Evolutionary conservation across 2,797 vertebrate genomes (phyloP), one percentile per base, ranked within the genome.

Genomic region (Paramormyrops hopkinsi): DNA sequence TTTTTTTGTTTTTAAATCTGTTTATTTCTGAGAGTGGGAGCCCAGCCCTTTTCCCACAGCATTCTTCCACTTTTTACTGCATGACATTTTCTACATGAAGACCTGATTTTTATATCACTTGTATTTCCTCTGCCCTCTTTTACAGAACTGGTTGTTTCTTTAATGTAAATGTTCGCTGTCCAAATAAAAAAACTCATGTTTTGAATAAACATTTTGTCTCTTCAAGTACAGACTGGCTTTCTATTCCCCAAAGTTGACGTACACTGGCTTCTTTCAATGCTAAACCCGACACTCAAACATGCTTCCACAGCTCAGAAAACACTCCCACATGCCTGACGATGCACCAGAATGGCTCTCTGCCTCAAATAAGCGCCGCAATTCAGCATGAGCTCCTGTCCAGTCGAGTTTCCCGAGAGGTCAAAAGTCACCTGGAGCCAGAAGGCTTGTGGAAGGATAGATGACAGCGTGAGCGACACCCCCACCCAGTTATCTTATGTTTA

Each of bases 121-220:
- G 41, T 22, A n/a, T 82, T 82, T 79, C n/a, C 37, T 4, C 37
- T 46, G 37, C 12, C 14, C 9, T 88, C 19, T 88, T 46, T n/a
- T 44, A 62, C 59, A 88, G 17, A 69, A n/a, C 22, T 69, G n/a
- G 2, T 1, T 46, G 8, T 88, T 69, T 69, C 25, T 69, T 48
- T 51, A 53, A 89, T 56, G 59, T 79, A 25, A 76, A 88, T 88
- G 88, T 33, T 44, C 29, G 22, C 41, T 19, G n/a, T 65, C 48
- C 53, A 73, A 51, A 51, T n/a, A 41, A 54, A 56, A 91, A 90
- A 56, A 54, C 1, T 56, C 73, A 88, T 85, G 89, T 82, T 89
- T 89, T 89, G 48, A 90, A 90, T 89, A 92, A 91, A 89, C 14
- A 22, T 51, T 59, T 59, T 19, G 14, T 44, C 33, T 14, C 33